Evolutionary conservation across 2,888 invertebrate genomes (phyloP), one percentile per base, ranked within the genome.

Genomic region (Cinara cedri): DNA sequence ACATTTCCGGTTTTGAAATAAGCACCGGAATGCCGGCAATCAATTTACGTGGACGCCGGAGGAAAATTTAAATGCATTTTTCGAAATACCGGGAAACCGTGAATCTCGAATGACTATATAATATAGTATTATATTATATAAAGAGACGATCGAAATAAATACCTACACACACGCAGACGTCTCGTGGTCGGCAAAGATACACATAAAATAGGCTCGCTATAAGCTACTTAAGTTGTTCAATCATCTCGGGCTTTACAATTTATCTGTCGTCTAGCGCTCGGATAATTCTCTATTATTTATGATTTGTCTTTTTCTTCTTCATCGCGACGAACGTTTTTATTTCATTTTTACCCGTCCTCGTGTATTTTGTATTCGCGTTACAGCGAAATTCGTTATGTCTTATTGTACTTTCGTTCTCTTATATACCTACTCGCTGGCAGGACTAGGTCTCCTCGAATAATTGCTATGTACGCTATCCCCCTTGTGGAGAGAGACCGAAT

Each of bases 221-320:
- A 78, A 78, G 78, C 78, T 70, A 78, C 78, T 78, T 78, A 42
- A 60, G 68, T 70, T 78, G 70, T 70, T 78, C 60, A 70, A 78
- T 78, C 78, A 70, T 78, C 70, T 42, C 9, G 51, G 24, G 42
- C 19, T n/a, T 34, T 3, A 70, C 68, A 60, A 68, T 70, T 60
- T 78, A 70, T 78, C 70, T 78, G 78, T 70, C 70, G 70, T 70
- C 60, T 62, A 78, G 60, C 70, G 60, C 68, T 78, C 70, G 60
- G 62, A 60, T 78, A 70, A 78, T 78, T 78, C 78, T 68, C 24
- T 78, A 70, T 78, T 78, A 78, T 78, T 78, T 78, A 78, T 78
- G 78, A 78, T 78, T 70, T 78, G 78, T 78, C 70, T 78, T 70
- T 78, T 51, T 42, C 19, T 70, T 10, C 8, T 60, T 21, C 70